A percentile compares a stretch with the other conserved stretches of the same genome.
These are phyloP conservation scores for Mormyrus lacerda DNA, from an alignment of 2,113 vertebrate genomes.

Conservation along the genomic window DNA sequence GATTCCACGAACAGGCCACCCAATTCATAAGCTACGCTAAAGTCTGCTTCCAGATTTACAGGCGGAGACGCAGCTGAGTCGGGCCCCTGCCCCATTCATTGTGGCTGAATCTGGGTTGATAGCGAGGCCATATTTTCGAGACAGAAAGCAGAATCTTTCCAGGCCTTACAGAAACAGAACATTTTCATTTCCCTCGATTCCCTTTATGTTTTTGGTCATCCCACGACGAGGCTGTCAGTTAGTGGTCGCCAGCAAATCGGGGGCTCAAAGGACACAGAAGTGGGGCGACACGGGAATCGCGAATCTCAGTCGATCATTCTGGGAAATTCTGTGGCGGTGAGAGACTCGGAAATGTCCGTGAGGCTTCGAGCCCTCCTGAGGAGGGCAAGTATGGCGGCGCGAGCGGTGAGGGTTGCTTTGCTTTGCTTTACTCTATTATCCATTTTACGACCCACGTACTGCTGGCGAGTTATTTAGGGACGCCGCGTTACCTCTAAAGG, in stretches of 20 bases:
- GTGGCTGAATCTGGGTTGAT: not conserved
- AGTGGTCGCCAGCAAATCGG: not conserved
- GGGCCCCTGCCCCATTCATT: not conserved
- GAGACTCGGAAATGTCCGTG: conserved; percentile 34
- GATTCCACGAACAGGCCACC: not conserved
- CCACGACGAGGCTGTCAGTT: not conserved
- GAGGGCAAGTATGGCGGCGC: conserved; percentile 38
- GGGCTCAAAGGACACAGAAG: not conserved
- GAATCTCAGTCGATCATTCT: not conserved
- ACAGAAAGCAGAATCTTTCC: not conserved
- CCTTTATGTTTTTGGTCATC: not conserved
- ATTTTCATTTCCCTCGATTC: not conserved
- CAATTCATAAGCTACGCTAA: not conserved
- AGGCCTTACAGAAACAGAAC: not conserved
- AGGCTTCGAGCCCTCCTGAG: conserved; percentile 28
- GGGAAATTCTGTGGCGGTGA: conserved; percentile 11
- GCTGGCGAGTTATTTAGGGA: conserved; percentile 41
- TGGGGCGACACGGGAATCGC: not conserved
- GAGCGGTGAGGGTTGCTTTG: conserved; percentile 42
- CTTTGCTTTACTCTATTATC: conserved; percentile 50
- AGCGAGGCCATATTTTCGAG: not conserved
- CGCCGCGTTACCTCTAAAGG: conserved; percentile 42
- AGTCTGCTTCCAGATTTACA: conserved; percentile 6
- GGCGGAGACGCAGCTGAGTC: not conserved
- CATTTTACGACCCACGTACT: conserved; percentile 36